Conservation (phyloP, 2,888 invertebrate genomes). For the Lypha dubia region DNA sequence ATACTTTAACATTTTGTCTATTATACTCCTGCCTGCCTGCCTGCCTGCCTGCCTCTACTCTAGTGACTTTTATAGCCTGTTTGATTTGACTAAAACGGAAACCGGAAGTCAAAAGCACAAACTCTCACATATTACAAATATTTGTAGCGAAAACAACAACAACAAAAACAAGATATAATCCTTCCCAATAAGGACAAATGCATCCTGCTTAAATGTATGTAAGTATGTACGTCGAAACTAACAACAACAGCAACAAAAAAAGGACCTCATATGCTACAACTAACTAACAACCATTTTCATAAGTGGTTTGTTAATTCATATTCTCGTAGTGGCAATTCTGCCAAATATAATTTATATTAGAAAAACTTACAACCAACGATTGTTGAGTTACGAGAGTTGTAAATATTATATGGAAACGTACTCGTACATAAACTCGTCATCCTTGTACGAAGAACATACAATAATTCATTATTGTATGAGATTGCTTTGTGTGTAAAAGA, state of each 20-base stretch:
- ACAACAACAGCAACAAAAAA: conserved; percentile 58
- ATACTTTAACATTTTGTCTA: conserved; percentile 54
- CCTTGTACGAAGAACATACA: conserved; percentile 57
- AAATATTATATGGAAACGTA: conserved; percentile 1
- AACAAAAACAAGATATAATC: too few species aligned
- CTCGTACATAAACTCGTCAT: conserved; percentile 42
- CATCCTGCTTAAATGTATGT: conserved; percentile 43
- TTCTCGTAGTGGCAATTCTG: conserved; percentile 68
- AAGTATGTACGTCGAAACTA: not conserved
- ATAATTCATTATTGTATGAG: conserved; percentile 68
- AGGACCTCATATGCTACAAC: conserved; percentile 63
- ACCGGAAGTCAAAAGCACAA: conserved; percentile 69
- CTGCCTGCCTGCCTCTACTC: not conserved
- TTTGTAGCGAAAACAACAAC: conserved; percentile 43
- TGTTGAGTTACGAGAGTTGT: conserved; percentile 27
- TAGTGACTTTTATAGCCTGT: conserved; percentile 2
- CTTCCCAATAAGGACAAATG: conserved; percentile 41
- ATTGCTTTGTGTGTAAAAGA: conserved; percentile 63
- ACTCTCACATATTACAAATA: conserved; percentile 75
- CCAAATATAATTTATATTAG: conserved; percentile 73
- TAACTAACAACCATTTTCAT: conserved; percentile 47
- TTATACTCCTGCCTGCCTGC: conserved; percentile 28
- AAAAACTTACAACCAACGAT: conserved; percentile 49
- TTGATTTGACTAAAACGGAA: conserved; percentile 55
- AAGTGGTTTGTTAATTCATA: conserved; percentile 72